A percentile compares a stretch with the other conserved stretches of the same genome.
phyloP scores from a whole-genome alignment of 2,888 invertebrate genomes.

The Oithona nana region DNA sequence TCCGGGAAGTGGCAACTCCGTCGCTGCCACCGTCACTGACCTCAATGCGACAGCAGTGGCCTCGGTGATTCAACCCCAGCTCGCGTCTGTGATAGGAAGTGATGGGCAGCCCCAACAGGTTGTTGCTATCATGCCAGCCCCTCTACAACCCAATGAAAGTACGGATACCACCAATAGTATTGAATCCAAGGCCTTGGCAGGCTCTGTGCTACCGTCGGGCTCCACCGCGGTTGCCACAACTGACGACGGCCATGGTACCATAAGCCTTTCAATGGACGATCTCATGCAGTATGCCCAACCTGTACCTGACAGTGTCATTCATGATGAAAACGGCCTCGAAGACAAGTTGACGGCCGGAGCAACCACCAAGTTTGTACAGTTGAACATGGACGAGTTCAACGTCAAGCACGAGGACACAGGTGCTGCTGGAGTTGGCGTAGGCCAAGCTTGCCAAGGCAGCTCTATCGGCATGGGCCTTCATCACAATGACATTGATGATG shows the following conservation, averaged over 20 bases:
- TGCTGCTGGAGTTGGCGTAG: background rate
- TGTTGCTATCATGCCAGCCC: background rate
- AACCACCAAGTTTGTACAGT: constrained; percentile 7
- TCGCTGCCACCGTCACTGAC: too few species aligned
- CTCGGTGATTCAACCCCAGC: too few species aligned
- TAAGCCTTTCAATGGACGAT: constrained; percentile 17
- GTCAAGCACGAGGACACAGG: background rate
- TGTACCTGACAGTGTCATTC: background rate
- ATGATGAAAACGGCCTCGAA: background rate
- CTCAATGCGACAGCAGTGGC: too few species aligned
- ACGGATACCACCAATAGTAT: background rate
- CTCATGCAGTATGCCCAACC: constrained; percentile 9
- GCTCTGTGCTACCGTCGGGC: too few species aligned
- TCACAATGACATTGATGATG: background rate
- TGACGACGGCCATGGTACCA: background rate
- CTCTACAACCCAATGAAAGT: too few species aligned
- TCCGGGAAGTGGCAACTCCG: background rate
- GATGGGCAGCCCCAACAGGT: background rate
- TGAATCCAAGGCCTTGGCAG: too few species aligned
- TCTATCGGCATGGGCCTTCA: background rate
- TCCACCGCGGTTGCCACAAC: too few species aligned
- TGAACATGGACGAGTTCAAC: constrained; percentile 15
- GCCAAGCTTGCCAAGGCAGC: too few species aligned
- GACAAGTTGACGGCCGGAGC: constrained; percentile 13
- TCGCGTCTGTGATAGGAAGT: background rate